Base-by-base conservation (phyloP, 2,113 vertebrate genomes). In the Deroptyus accipitrinus region DNA sequence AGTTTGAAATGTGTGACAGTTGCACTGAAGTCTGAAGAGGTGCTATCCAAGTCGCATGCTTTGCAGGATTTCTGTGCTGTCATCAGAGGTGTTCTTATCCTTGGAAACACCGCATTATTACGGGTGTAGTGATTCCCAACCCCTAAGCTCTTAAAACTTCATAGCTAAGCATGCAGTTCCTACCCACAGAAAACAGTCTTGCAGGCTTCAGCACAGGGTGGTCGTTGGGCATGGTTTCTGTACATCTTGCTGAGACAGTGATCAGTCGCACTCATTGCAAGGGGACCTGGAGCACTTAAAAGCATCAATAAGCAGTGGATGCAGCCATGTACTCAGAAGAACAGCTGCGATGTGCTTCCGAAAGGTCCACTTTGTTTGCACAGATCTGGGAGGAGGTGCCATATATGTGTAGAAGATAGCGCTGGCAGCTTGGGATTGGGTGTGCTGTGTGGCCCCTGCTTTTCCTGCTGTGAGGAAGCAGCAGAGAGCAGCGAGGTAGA, bases 321-420 rank as follows among this genome's bases (percentile, higher is more conserved):
- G n/a, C 42, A 78, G 68, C 42, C 10, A 4, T 46, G 17, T 57
- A 46, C 78, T 75, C 25, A 1, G 59, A 28, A 33, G 25, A 55
- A 85, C 46, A 31, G 67, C 83, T 39, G 57, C 39, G 44, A 37
- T 2, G 1, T 30, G 46, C 25, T 68, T 59, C 67, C 39, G 20
- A 6, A 91, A 27, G 0, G 2, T 33, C 20, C 15, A 0, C 41
- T 55, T 31, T 0, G 27, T 48, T 41, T 55, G 59, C 3, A 0
- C 28, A 4, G 6, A 6, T 49, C 48, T 31, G 1, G 4, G n/a
- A 48, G 55, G 19, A 4, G 3, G 46, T 49, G 37, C 22, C 49
- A 19, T 69, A 7, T 39, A 20, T 16, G 30, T 3, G 1, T 27
- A 51, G 37, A 31, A 63, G 23, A 37, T 28, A 12, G 8, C 8